These are phyloP conservation scores for Volucella zonaria DNA, from an alignment of 2,888 invertebrate genomes.

Conservation along the genomic window DNA sequence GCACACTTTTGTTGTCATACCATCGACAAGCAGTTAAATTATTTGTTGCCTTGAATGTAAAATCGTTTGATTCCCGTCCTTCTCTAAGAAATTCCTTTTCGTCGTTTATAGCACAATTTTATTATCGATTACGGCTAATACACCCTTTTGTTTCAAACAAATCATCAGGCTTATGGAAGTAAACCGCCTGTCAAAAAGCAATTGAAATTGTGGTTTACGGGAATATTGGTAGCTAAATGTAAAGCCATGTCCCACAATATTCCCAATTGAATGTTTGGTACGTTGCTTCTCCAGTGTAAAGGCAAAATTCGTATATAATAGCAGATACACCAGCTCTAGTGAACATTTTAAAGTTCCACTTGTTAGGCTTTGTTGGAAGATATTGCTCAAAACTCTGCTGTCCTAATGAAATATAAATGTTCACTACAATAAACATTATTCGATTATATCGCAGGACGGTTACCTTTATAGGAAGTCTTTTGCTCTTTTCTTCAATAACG, in stretches of 20 bases:
- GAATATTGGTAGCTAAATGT: slow-evolving; percentile 19
- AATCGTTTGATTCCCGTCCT: slow-evolving; percentile 33
- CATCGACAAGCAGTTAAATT: slow-evolving; percentile 25
- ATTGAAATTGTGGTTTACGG: slow-evolving; percentile 30
- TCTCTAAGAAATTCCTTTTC: slow-evolving; percentile 33
- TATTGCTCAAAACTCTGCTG: slow-evolving; percentile 35
- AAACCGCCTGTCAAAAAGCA: slow-evolving; percentile 32
- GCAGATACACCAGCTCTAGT: slow-evolving; percentile 29
- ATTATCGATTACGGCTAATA: slow-evolving; percentile 52
- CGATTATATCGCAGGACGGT: neutral
- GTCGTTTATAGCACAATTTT: slow-evolving; percentile 15
- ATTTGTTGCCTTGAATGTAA: slow-evolving; percentile 27
- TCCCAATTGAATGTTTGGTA: slow-evolving; percentile 17
- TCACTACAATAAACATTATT: slow-evolving; percentile 5
- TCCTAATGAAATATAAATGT: slow-evolving; percentile 5
- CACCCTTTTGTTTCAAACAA: slow-evolving; percentile 22
- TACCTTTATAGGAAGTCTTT: slow-evolving; percentile 32
- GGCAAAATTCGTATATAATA: slow-evolving; percentile 19
- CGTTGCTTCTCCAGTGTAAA: slow-evolving; percentile 35
- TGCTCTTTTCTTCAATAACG: too few species aligned
- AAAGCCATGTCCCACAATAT: slow-evolving; percentile 32
- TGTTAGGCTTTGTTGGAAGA: slow-evolving; percentile 38
- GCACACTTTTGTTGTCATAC: slow-evolving; percentile 38
- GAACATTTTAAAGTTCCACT: slow-evolving; percentile 47
- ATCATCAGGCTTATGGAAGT: slow-evolving; percentile 33